Evolutionary conservation across 2,113 vertebrate species (phyloP).

Genomic region (Chlorodrepanis virens): DNA sequence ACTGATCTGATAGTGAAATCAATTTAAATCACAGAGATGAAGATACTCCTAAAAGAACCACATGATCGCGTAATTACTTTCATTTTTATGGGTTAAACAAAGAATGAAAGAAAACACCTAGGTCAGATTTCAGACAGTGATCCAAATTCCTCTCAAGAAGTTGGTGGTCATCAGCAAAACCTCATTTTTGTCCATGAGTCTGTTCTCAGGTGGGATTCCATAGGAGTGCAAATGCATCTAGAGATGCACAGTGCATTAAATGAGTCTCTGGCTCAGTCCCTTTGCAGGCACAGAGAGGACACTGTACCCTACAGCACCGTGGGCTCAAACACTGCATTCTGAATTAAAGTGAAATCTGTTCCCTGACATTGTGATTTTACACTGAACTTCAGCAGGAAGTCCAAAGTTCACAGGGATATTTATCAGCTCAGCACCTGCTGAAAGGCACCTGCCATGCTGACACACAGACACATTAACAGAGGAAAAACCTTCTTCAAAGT

Average conservation of each 20-base stretch:
- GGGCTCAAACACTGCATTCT: not conserved
- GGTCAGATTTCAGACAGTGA: not conserved
- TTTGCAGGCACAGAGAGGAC: not conserved
- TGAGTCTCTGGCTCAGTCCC: not conserved
- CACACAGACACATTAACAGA: not conserved
- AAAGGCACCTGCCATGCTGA: not conserved
- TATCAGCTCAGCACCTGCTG: not conserved
- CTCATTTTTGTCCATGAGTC: not conserved
- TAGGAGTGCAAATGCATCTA: not conserved
- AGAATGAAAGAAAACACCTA: not conserved
- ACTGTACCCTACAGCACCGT: not conserved
- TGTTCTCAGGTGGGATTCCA: not conserved
- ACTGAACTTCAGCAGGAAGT: not conserved
- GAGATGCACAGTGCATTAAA: rapidly evolving
- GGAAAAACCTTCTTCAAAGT: not conserved
- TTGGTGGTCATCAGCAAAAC: not conserved
- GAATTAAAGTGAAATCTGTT: not conserved
- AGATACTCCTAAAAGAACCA: not conserved
- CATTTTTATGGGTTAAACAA: not conserved
- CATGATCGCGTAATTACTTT: not conserved
- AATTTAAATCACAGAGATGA: not conserved
- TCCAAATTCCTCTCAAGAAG: not conserved
- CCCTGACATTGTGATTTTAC: not conserved
- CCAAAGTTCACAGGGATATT: not conserved
- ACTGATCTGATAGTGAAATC: not conserved